Base-by-base conservation (phyloP, 2,888 invertebrate genomes). In the Plebejus anna region DNA sequence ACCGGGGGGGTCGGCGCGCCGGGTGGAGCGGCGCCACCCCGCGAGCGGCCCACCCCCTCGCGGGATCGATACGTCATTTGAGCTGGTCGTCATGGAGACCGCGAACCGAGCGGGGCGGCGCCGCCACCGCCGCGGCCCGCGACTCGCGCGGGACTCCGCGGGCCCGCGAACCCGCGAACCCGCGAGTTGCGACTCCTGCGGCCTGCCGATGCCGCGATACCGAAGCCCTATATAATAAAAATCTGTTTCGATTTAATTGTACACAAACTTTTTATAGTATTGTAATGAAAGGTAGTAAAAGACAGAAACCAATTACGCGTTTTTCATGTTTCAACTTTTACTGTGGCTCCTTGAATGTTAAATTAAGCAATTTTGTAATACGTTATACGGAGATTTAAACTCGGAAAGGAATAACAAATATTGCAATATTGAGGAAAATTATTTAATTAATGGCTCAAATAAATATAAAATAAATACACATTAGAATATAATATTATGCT, bases 31-130 rank as follows among this genome's bases (percentile, higher is more conserved):
- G 90, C 89, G 89, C 91, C 92, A 89, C 90, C 91, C 92, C 90
- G 88, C 88, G 83, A 79, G 80, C 79, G 77, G 77, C 78, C 84
- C 82, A 81, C 87, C 90, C 88, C 90, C 89, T 82, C 90, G 91
- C 90, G 92, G 93, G 93, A 93, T 93, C 93, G 92, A 94, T 94
- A 94, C 94, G 94, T 94, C 94, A 94, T 94, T 94, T 91, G 92
- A 93, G 93, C 91, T 88, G 93, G 94, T 94, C 90, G 90, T 93
- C 94, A 94, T 94, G 94, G 93, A 92, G 89, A 94, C 94, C 93
- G 93, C 93, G 94, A 91, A 89, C 88, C 86, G 91, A 89, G 92
- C 92, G 92, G 91, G 92, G 92, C 90, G 92, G 91, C 91, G 92
- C 91, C 91, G 89, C 90, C 89, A 88, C 88, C 87, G 87, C 86